Conservation (phyloP, 2,797 vertebrate genomes). For the Etheostoma nigrum region DNA sequence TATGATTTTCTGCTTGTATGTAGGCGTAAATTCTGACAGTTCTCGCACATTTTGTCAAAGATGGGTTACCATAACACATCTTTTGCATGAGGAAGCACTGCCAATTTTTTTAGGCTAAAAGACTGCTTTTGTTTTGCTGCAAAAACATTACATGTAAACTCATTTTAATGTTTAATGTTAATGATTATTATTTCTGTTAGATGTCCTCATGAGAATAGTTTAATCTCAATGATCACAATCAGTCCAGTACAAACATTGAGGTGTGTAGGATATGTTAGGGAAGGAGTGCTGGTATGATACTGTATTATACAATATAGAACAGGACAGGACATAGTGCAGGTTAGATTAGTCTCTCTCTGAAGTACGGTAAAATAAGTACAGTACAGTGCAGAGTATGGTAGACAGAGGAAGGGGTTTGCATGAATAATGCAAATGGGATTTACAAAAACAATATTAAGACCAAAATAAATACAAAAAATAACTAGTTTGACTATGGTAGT, state of each 20-base stretch:
- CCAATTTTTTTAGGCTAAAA: not conserved
- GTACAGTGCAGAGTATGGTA: not conserved
- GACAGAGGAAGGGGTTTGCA: not conserved
- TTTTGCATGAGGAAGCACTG: not conserved
- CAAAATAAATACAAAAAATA: not conserved
- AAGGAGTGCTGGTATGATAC: not conserved
- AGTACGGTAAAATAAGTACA: not conserved
- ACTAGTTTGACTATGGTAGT: not conserved
- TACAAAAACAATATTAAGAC: not conserved
- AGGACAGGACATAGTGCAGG: not conserved
- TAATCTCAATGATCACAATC: not conserved
- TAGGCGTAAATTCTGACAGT: not conserved
- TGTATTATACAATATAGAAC: not conserved
- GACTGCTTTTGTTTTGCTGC: not conserved
- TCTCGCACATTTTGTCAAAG: not conserved
- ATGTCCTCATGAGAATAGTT: not conserved
- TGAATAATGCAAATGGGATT: not conserved
- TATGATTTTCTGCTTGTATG: slow-evolving; percentile 1
- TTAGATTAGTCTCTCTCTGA: not conserved
- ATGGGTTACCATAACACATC: not conserved
- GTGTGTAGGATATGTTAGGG: not conserved
- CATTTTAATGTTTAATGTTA: not conserved
- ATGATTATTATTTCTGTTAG: not conserved
- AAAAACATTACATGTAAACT: not conserved
- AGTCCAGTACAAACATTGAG: not conserved